Evolutionary conservation across 2,113 vertebrate genomes (phyloP).

Genomic region (Pedetes capensis): DNA sequence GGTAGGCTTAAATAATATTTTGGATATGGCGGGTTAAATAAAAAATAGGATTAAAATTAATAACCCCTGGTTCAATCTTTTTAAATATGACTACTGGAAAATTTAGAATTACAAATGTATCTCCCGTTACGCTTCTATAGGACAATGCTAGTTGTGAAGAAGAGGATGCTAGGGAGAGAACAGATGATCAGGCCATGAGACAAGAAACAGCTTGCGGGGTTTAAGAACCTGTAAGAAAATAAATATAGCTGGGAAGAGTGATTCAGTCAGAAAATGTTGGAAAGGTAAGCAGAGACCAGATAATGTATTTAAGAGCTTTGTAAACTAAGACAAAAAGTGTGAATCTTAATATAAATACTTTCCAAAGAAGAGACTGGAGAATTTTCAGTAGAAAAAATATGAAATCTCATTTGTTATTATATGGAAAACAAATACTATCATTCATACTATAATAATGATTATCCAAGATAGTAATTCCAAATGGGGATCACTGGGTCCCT

Average conservation of each 20-base stretch:
- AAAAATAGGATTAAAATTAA: no score
- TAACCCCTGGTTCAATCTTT: no score
- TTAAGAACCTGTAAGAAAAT: no score
- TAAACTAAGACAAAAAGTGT: neutral
- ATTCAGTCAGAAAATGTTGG: neutral
- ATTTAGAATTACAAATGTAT: no score
- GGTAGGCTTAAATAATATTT: no score
- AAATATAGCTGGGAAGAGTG: neutral
- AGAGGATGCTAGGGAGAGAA: no score
- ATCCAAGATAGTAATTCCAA: neutral
- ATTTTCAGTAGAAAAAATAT: conserved; percentile 19
- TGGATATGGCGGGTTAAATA: no score
- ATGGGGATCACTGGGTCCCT: neutral
- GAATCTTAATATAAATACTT: neutral
- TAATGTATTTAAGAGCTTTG: neutral
- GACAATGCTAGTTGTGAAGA: no score
- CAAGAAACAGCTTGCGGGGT: no score
- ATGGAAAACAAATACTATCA: neutral
- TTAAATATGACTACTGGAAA: no score
- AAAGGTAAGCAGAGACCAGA: neutral
- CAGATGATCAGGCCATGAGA: no score
- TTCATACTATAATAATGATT: neutral
- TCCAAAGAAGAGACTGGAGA: neutral
- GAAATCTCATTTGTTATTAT: neutral
- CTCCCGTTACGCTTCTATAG: no score